Evolutionary conservation across 2,888 invertebrate species (phyloP).

Genomic region (Drosophila tripunctata): DNA sequence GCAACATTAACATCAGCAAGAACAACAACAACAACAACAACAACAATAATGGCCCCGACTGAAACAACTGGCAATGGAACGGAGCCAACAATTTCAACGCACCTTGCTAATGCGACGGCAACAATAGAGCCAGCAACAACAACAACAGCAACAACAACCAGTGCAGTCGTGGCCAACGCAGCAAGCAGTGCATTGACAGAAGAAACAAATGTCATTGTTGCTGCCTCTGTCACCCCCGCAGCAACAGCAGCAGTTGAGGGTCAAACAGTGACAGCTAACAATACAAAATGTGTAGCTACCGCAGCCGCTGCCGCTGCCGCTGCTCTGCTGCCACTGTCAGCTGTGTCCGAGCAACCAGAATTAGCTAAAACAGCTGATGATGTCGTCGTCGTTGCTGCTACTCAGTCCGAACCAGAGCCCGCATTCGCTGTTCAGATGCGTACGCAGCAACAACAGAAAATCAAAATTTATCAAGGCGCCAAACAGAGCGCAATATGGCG

Average conservation of each 20-base stretch:
- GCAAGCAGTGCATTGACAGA: slow-evolving; percentile 31
- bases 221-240: slow-evolving; percentile 25
- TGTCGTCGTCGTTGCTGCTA: slow-evolving; percentile 4
- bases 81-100: slow-evolving; percentile 71
- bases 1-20: slow-evolving; percentile 47
- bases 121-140: slow-evolving; percentile 37
- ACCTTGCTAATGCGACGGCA: slow-evolving; percentile 53
- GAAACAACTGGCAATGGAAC: slow-evolving; percentile 65
- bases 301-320: slow-evolving; percentile 16
- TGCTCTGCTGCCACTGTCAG: slow-evolving; percentile 45
- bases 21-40: slow-evolving; percentile 33
- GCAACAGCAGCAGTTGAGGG: slow-evolving; percentile 46
- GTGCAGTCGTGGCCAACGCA: not conserved
- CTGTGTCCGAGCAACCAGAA: slow-evolving; percentile 49
- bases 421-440: slow-evolving; percentile 75
- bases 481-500: slow-evolving; percentile 72
- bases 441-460: slow-evolving; percentile 69
- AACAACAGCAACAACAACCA: slow-evolving; percentile 1
- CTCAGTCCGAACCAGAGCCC: slow-evolving; percentile 28
- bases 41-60: slow-evolving; percentile 49
- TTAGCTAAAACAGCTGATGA: slow-evolving; percentile 57
- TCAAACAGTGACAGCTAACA: slow-evolving; percentile 53
- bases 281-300: slow-evolving; percentile 38
- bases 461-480: slow-evolving; percentile 74
- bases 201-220: slow-evolving; percentile 33